Evolutionary conservation across 2,797 vertebrate genomes (phyloP).

Genomic region (Argya squamiceps): DNA sequence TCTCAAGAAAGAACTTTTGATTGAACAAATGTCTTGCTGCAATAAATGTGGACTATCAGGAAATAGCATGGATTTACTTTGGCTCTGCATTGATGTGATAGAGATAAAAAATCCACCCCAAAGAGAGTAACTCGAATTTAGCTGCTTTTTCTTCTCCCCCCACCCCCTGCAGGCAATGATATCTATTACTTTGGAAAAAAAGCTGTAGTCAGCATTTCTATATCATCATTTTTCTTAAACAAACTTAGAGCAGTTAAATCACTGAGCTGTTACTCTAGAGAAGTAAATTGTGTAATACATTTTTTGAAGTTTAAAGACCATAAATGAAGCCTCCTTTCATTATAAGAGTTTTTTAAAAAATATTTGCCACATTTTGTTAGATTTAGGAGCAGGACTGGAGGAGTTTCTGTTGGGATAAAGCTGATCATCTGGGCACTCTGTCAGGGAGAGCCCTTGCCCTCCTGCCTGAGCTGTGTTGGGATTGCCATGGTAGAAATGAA

Average conservation of each 20-base stretch:
- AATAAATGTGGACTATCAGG: not conserved
- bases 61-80: not conserved
- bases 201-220: not conserved
- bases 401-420: not conserved
- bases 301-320: not conserved
- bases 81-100: not conserved
- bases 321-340: not conserved
- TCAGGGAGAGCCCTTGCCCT: not conserved
- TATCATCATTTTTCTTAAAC: not conserved
- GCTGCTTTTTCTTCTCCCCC: not conserved
- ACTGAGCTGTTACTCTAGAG: not conserved
- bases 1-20: not conserved
- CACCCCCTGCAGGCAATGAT: not conserved
- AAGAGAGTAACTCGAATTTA: not conserved
- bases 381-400: not conserved
- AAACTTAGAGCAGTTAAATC: constrained; percentile 18
- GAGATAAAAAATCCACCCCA: not conserved
- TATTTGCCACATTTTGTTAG: not conserved
- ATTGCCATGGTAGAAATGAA: not conserved
- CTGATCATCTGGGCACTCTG: not conserved
- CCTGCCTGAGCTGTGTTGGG: not conserved
- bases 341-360: not conserved
- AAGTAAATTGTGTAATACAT: not conserved
- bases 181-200: not conserved
- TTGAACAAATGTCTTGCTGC: not conserved